Percentiles rank a stretch among this genome's conserved stretches.
Evolutionary conservation across 2,113 vertebrate genomes (phyloP).

Genomic region (Hypocryptadius cinnamomeus): DNA sequence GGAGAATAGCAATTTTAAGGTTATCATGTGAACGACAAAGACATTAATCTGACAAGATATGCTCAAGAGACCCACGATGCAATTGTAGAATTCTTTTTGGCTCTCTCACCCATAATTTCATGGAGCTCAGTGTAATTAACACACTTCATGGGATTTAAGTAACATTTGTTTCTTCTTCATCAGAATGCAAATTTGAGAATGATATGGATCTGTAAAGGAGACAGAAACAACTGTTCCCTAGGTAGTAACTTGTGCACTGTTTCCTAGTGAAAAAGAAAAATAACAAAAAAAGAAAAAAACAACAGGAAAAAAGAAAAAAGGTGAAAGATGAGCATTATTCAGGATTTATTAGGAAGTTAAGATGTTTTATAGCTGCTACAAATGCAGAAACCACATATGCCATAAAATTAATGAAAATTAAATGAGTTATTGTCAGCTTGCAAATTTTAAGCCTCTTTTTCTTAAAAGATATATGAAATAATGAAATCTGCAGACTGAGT

Average conservation of each 20-base stretch:
- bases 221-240: conserved; percentile 61
- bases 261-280: neutral
- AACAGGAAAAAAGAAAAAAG: neutral
- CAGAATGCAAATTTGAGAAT: conserved; percentile 70
- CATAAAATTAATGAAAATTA: conserved; percentile 58
- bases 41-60: conserved; percentile 68
- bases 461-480: conserved; percentile 26
- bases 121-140: conserved; percentile 65
- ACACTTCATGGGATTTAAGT: conserved; percentile 69
- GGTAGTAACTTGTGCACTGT: conserved; percentile 52
- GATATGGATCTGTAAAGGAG: conserved; percentile 64
- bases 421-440: conserved; percentile 33
- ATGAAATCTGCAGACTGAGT: neutral
- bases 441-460: conserved; percentile 14
- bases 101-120: conserved; percentile 63
- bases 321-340: conserved; percentile 17
- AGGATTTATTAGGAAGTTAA: conserved; percentile 48
- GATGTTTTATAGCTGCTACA: conserved; percentile 59
- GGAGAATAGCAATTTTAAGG: conserved; percentile 64
- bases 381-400: conserved; percentile 34
- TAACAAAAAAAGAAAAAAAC: neutral
- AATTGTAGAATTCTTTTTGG: conserved; percentile 58
- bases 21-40: conserved; percentile 66
- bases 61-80: conserved; percentile 48
- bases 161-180: conserved; percentile 68